Evolutionary conservation across 2,113 vertebrate species (phyloP).

Genomic region (Campylomormyrus tamandua): DNA sequence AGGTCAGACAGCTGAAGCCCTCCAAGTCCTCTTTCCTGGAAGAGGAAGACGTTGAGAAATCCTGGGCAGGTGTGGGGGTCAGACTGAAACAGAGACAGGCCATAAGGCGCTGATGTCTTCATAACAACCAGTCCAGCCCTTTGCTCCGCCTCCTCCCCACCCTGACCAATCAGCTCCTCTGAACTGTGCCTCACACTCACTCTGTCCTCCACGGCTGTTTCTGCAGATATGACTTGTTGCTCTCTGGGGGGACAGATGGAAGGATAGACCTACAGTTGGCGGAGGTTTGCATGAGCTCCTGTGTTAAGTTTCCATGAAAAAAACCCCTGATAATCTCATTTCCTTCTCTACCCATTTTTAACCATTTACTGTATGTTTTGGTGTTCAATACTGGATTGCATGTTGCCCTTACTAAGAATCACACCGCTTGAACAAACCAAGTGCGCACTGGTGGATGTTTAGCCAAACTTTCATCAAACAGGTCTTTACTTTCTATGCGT

Average conservation of each 20-base stretch:
- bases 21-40: slow-evolving; percentile 23
- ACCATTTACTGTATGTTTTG: not conserved
- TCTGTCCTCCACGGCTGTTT: slow-evolving; percentile 41
- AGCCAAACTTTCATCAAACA: not conserved
- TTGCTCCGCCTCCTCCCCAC: slow-evolving; percentile 29
- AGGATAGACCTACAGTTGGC: not conserved
- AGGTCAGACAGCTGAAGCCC: slow-evolving; percentile 25
- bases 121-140: slow-evolving; percentile 39
- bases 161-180: slow-evolving; percentile 57
- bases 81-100: slow-evolving; percentile 34
- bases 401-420: not conserved
- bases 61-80: slow-evolving; percentile 46
- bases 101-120: slow-evolving; percentile 52
- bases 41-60: slow-evolving; percentile 39
- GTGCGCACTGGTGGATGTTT: not conserved
- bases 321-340: not conserved
- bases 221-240: slow-evolving; percentile 51
- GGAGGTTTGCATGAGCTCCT: slow-evolving; percentile 36
- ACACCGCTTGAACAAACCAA: not conserved
- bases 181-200: slow-evolving; percentile 26
- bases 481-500: not conserved
- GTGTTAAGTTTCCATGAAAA: slow-evolving; percentile 37
- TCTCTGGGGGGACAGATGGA: slow-evolving; percentile 36
- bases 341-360: not conserved
- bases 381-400: not conserved